Conservation (phyloP, 2,797 vertebrate species). For the Chelon auratus region DNA sequence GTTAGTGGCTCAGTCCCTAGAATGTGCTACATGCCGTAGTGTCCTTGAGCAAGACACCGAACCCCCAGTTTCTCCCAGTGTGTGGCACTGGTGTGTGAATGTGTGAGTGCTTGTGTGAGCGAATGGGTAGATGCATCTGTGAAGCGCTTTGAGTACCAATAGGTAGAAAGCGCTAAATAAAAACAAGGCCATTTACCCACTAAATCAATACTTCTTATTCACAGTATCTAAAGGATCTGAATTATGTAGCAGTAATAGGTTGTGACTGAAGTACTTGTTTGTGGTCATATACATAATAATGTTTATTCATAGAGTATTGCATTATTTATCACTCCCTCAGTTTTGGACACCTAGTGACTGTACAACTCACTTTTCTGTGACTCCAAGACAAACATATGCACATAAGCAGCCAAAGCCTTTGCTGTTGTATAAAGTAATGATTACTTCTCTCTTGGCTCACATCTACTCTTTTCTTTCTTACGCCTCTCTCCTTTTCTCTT, state of each 20-base stretch:
- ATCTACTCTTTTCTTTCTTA: slow-evolving; percentile 16
- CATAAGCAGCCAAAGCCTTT: slow-evolving; percentile 5
- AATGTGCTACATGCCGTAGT: too few species aligned
- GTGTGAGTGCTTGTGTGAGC: too few species aligned
- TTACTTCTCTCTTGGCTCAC: slow-evolving; percentile 46
- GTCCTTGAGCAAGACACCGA: too few species aligned
- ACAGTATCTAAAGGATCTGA: not conserved
- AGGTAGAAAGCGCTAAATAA: not conserved
- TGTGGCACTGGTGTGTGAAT: too few species aligned
- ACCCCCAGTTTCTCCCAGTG: too few species aligned
- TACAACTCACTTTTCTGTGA: slow-evolving; percentile 33
- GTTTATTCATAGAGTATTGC: too few species aligned
- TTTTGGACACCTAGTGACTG: slow-evolving; percentile 34
- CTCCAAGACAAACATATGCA: slow-evolving; percentile 17
- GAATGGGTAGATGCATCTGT: too few species aligned
- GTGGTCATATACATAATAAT: not conserved
- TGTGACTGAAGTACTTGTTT: not conserved
- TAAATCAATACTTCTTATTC: slow-evolving; percentile 21
- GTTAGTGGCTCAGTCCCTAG: too few species aligned
- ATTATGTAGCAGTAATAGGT: not conserved
- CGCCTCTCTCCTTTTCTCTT: slow-evolving; percentile 21
- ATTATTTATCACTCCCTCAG: not conserved
- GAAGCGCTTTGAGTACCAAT: too few species aligned
- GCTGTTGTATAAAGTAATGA: slow-evolving; percentile 48
- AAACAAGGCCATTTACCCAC: not conserved